A percentile compares a stretch with the other conserved stretches of the same genome.
phyloP scores from a whole-genome alignment of 2,113 vertebrate species.

The Pachypanchax playfairii region DNA sequence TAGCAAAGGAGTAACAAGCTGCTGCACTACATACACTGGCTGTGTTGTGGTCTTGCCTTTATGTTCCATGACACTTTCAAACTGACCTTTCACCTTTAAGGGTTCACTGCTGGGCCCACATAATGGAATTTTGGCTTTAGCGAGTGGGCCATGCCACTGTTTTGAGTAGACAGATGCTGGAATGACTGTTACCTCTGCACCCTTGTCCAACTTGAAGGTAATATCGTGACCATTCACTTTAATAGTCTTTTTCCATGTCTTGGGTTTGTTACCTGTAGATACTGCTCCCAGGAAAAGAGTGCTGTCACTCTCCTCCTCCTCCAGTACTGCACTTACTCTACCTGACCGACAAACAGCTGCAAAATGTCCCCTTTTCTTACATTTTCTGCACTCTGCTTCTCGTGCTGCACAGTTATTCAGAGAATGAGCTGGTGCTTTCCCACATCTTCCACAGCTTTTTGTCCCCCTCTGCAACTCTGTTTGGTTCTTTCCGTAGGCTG shows the following conservation, averaged over 20 bases:
- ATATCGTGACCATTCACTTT: background rate
- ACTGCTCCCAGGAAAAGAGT: background rate
- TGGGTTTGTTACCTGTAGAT: background rate
- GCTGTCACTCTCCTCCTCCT: background rate
- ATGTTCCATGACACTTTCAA: background rate
- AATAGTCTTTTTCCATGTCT: background rate
- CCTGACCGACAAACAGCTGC: no score
- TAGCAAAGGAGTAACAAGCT: background rate
- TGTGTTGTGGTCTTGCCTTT: background rate
- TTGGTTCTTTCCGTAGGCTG: no score
- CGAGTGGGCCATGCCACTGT: background rate
- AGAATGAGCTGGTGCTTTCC: no score
- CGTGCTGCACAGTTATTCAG: no score
- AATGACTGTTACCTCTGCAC: background rate
- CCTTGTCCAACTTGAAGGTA: conserved; percentile 3
- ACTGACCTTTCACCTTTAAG: background rate
- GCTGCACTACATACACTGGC: background rate
- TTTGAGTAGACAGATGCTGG: background rate
- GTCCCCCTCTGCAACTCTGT: no score
- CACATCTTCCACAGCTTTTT: no score
- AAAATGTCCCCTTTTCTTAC: no score
- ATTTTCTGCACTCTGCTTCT: no score
- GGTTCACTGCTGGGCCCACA: background rate
- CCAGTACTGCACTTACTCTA: background rate
- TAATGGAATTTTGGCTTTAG: background rate